A percentile compares a stretch with the other conserved stretches of the same genome.
phyloP scores from a whole-genome alignment of 2,888 invertebrate genomes.

The Melipona beecheii region DNA sequence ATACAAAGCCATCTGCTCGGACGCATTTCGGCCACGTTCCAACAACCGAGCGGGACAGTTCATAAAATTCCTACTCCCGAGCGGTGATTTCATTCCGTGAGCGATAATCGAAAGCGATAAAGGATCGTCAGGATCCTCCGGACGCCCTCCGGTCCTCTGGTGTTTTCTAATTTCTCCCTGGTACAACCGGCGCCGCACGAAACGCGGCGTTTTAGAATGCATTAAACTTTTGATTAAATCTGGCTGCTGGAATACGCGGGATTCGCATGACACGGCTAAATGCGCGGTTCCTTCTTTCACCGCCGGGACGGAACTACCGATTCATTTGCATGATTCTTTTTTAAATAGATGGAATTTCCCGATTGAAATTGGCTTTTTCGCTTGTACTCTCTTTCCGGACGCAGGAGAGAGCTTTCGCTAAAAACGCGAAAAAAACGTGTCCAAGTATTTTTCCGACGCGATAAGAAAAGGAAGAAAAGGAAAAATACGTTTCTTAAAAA shows the following conservation, averaged over 20 bases:
- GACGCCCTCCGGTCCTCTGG: neutral
- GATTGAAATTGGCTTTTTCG: neutral
- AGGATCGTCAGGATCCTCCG: neutral
- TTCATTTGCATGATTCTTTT: neutral
- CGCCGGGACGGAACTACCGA: neutral
- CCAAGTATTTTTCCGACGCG: neutral
- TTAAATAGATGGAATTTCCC: neutral
- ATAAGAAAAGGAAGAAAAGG: neutral
- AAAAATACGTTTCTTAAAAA: neutral
- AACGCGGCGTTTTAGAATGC: constrained; percentile 20
- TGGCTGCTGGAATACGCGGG: neutral
- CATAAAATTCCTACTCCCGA: constrained; percentile 6
- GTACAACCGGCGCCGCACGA: neutral
- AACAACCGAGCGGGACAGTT: neutral
- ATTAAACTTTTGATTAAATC: constrained; percentile 45
- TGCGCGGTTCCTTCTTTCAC: neutral
- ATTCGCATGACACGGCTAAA: constrained; percentile 9
- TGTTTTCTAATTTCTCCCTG: constrained; percentile 27
- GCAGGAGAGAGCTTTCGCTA: no score
- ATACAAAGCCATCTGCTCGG: constrained; percentile 38
- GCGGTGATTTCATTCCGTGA: neutral
- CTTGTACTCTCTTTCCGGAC: neutral
- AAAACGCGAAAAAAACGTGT: neutral
- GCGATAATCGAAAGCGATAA: constrained; percentile 24
- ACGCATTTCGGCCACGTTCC: constrained; percentile 17